These are phyloP conservation scores for Diadegma fenestrale DNA, from an alignment of 2,888 invertebrate species.

Conservation along the genomic window DNA sequence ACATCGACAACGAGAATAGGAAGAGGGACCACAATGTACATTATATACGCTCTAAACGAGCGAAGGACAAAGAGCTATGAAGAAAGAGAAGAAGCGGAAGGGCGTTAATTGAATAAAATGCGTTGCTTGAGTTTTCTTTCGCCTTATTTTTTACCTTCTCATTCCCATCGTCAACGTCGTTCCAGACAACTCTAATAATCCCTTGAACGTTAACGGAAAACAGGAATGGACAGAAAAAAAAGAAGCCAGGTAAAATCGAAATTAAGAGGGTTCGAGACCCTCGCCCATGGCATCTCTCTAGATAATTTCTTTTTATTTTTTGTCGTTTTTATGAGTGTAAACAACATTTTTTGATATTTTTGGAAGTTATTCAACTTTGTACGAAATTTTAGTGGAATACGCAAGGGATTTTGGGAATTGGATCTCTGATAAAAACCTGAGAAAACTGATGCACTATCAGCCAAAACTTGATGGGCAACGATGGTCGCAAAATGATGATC, in stretches of 20 bases:
- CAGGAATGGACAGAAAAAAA: background rate
- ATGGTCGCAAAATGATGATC: background rate
- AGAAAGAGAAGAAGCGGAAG: constrained; percentile 54
- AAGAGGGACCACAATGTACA: constrained; percentile 25
- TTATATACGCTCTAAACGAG: constrained; percentile 27
- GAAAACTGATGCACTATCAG: background rate
- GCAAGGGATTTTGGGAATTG: background rate
- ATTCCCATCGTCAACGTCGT: constrained; percentile 68
- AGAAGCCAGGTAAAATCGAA: constrained; percentile 75
- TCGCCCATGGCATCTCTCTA: constrained; percentile 52
- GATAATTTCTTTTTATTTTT: background rate
- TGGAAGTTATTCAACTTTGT: constrained; percentile 51
- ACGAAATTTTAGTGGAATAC: constrained; percentile 76
- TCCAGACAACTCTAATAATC: constrained; percentile 77
- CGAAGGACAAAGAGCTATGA: constrained; percentile 52
- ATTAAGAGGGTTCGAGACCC: constrained; percentile 65
- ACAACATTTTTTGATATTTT: constrained; percentile 76
- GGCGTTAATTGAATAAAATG: constrained; percentile 67
- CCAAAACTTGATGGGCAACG: background rate
- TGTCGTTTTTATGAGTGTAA: constrained; percentile 80
- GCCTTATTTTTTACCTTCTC: constrained; percentile 71
- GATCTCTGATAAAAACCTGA: background rate
- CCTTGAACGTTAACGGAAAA: constrained; percentile 68
- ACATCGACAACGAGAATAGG: constrained; percentile 41
- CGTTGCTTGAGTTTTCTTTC: constrained; percentile 65